These are phyloP conservation scores for Chaetura pelagica DNA, from an alignment of 2,113 vertebrate species.

Conservation along the genomic window DNA sequence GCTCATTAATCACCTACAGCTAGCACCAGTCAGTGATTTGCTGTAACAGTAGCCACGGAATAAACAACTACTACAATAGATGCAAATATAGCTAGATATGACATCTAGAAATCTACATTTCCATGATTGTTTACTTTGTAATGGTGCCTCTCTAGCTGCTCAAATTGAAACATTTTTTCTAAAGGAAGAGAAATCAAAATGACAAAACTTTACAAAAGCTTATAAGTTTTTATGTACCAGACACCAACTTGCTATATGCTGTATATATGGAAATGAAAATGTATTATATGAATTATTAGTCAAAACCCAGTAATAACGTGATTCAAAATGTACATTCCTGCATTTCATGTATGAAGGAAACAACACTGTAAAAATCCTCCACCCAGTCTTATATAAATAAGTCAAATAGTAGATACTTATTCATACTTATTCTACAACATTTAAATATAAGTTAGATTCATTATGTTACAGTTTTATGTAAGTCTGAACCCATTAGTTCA, in stretches of 20 bases:
- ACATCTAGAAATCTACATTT: background rate
- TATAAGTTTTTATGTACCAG: background rate
- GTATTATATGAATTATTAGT: background rate
- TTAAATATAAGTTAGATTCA: background rate
- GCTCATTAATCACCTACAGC: background rate
- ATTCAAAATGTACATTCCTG: background rate
- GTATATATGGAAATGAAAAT: background rate
- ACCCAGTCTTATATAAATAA: background rate
- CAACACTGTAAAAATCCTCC: background rate
- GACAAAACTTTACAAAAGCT: background rate
- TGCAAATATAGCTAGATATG: background rate
- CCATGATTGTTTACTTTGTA: background rate
- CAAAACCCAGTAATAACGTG: background rate
- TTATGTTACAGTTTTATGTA: background rate
- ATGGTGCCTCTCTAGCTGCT: background rate
- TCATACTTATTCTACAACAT: background rate
- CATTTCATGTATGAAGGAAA: background rate
- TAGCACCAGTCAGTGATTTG: background rate
- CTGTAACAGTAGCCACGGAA: background rate
- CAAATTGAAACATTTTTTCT: background rate
- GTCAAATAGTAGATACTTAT: background rate
- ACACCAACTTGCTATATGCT: background rate
- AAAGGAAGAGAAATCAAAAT: background rate
- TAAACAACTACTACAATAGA: background rate
- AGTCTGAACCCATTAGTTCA: background rate